Evolutionary conservation across 1,140 invertebrate genomes (phyloP).

Genomic region (Apis cerana): DNA sequence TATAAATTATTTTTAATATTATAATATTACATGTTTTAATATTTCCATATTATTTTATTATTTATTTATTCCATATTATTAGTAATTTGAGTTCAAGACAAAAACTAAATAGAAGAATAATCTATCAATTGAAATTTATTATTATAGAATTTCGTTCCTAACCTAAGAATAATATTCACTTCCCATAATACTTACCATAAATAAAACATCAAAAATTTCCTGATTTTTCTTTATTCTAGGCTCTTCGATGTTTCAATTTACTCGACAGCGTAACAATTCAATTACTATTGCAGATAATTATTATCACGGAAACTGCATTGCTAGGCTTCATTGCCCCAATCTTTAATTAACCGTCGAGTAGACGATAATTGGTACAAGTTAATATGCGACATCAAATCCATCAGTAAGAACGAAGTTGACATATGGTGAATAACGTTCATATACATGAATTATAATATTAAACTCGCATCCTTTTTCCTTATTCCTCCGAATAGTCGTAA

Average conservation of each 20-base stretch:
- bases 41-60: too few relatives aligned
- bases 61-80: too few relatives aligned
- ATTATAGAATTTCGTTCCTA: too few relatives aligned
- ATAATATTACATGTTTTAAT: too few relatives aligned
- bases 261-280: constrained; percentile 61
- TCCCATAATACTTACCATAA: neutral
- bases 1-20: too few relatives aligned
- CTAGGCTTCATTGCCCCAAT: constrained; percentile 75
- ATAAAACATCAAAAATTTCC: neutral
- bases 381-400: constrained; percentile 58
- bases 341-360: constrained; percentile 74
- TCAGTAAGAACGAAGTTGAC: constrained; percentile 52
- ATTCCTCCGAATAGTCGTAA: constrained; percentile 1
- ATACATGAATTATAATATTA: neutral
- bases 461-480: neutral
- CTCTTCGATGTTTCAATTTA: neutral
- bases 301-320: constrained; percentile 76
- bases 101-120: too few relatives aligned
- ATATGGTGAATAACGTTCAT: constrained; percentile 44
- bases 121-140: too few relatives aligned
- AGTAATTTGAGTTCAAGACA: too few relatives aligned
- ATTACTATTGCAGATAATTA: constrained; percentile 75
- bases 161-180: neutral
- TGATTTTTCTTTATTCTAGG: neutral
- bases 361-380: constrained; percentile 72